These are phyloP conservation scores for Synanthedon vespiformis DNA, from an alignment of 2,888 invertebrate genomes.

Conservation along the genomic window DNA sequence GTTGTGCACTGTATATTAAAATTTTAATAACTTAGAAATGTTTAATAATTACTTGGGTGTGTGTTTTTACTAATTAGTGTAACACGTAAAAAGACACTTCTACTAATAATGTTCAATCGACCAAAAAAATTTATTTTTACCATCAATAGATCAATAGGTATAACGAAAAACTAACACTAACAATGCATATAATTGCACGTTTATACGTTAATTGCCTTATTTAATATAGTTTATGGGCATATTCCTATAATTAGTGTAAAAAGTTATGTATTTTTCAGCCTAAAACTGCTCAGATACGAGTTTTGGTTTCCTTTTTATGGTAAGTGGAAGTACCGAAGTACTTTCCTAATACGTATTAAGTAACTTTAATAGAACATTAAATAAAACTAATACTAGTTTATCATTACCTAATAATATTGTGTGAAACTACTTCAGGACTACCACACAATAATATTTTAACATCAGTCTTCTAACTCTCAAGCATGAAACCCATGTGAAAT, in stretches of 20 bases:
- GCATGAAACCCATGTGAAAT: not conserved
- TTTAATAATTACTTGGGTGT: too few species aligned
- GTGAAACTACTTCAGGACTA: not conserved
- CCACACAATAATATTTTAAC: not conserved
- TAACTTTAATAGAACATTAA: slow-evolving; percentile 10
- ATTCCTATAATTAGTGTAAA: slow-evolving; percentile 32
- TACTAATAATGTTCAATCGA: too few species aligned
- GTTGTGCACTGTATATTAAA: too few species aligned
- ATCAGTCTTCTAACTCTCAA: not conserved
- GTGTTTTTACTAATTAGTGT: too few species aligned
- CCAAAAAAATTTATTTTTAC: too few species aligned
- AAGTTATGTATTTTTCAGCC: slow-evolving; percentile 65
- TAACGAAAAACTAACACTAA: too few species aligned
- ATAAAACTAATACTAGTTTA: not conserved
- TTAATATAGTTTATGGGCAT: not conserved
- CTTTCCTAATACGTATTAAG: slow-evolving; percentile 30
- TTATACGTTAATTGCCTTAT: too few species aligned
- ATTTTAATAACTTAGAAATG: too few species aligned
- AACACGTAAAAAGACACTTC: too few species aligned
- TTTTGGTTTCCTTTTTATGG: slow-evolving; percentile 60
- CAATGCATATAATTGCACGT: too few species aligned
- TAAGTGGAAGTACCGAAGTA: slow-evolving; percentile 65
- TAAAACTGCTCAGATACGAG: slow-evolving; percentile 61
- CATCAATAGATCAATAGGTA: too few species aligned
- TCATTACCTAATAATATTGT: not conserved